Evolutionary conservation across 2,888 invertebrate species (phyloP).

Genomic region (Amaurobius ferox): DNA sequence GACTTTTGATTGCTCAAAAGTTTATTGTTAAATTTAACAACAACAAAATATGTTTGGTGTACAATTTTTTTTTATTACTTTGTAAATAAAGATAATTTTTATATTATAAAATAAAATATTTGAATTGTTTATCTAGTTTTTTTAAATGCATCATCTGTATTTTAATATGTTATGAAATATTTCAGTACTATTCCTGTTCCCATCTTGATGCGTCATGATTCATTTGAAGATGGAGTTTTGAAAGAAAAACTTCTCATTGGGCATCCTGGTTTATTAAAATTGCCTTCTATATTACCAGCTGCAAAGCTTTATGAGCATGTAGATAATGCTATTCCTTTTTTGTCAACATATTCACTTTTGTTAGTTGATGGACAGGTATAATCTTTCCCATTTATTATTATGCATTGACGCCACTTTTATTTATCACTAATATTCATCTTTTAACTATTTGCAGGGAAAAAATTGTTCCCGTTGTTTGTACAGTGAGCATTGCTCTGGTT

Average conservation of each 20-base stretch:
- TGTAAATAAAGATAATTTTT: no score
- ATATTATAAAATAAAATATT: no score
- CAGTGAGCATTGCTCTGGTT: constrained; percentile 81
- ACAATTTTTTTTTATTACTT: no score
- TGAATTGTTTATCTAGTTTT: no score
- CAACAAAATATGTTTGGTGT: no score
- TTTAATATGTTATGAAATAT: no score
- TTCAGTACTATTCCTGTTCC: constrained; percentile 80
- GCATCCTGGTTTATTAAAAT: constrained; percentile 80
- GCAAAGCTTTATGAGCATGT: constrained; percentile 79
- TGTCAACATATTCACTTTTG: constrained; percentile 79
- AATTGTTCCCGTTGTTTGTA: constrained; percentile 82
- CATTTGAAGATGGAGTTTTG: constrained; percentile 75
- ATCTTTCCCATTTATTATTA: not conserved
- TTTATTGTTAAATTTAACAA: no score
- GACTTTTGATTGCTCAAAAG: no score
- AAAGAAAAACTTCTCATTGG: constrained; percentile 78
- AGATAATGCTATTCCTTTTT: constrained; percentile 79
- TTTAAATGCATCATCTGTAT: no score
- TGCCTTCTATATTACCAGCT: constrained; percentile 80
- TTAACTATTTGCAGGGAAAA: constrained; percentile 79
- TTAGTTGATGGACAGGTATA: constrained; percentile 81
- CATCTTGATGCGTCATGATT: constrained; percentile 80
- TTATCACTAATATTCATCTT: not conserved
- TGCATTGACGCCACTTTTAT: not conserved